Evolutionary conservation across 2,888 invertebrate species (phyloP), one percentile per base, ranked within the genome.

Genomic region (Carpatolechia fugitivella): DNA sequence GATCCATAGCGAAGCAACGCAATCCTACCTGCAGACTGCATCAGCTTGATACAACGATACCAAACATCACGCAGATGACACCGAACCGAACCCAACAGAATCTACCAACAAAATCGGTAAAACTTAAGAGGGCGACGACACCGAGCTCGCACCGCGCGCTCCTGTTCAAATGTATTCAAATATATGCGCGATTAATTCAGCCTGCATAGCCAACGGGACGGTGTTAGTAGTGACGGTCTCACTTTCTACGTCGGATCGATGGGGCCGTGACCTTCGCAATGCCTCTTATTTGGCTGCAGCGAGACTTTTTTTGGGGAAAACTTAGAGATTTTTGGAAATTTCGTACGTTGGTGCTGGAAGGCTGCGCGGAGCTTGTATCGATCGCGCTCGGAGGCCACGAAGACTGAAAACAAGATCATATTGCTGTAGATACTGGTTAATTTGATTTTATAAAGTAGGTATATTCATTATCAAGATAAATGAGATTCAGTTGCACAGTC

Each of bases 131-230:
- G 79, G 83, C 85, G 84, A 88, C 85, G 85, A 87, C 86, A 87
- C 86, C 83, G 84, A 74, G 78, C 72, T 77, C 84, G 80, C 82
- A 83, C 82, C 76, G 80, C 82, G 78, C 81, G 81, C 79, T 77
- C 70, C 62, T 80, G 55, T 58, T 65, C 66, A 80, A 80, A 80
- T 81, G 76, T 81, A 91, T 91, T 91, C 91, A 90, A 91, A 91
- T 91, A 84, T 91, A 91, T 91, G 91, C 91, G 89, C 89, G 90
- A 91, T 91, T 91, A 91, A 91, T 91, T 90, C 91, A 90, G 90
- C 75, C 85, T 85, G 91, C 91, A 91, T 91, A 88, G 89, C 88
- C 89, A 82, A 67, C 85, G 88, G 89, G 82, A 86, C 88, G 87
- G 90, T 90, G 90, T 90, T 88, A 90, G 87, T 90, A 88, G 90